Evolutionary conservation across 2,888 invertebrate species (phyloP).

Genomic region (Choristoneura rosaceana): DNA sequence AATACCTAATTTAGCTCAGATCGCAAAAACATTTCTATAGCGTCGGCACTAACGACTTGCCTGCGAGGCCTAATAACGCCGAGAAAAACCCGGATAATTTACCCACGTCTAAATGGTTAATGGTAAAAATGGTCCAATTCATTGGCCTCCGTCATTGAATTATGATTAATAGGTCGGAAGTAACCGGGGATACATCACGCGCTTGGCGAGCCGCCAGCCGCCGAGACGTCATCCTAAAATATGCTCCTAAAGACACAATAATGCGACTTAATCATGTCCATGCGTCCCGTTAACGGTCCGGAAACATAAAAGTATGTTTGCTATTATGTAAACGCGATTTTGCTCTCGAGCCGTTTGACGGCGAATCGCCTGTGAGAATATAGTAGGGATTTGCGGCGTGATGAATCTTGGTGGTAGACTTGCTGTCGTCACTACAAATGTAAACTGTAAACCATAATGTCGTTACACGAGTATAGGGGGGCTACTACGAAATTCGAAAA

Average conservation of each 20-base stretch:
- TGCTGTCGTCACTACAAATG: neutral
- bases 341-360: constrained; percentile 17
- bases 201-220: constrained; percentile 53
- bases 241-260: constrained; percentile 22
- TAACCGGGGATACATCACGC: constrained; percentile 27
- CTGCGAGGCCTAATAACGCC: constrained; percentile 1
- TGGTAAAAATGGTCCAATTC: constrained; percentile 39
- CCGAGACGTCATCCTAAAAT: constrained; percentile 53
- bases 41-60: neutral
- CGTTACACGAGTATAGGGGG: too few relatives aligned
- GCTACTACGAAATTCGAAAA: too few relatives aligned
- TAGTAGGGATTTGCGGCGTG: neutral
- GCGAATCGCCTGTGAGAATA: constrained; percentile 16
- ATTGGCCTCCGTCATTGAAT: constrained; percentile 37
- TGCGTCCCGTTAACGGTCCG: constrained; percentile 58
- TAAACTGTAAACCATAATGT: too few relatives aligned
- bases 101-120: constrained; percentile 29
- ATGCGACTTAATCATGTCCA: constrained; percentile 64
- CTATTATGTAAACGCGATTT: constrained; percentile 22
- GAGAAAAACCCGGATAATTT: constrained; percentile 22
- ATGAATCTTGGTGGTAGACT: neutral
- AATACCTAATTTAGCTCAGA: neutral
- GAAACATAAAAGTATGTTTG: constrained; percentile 31
- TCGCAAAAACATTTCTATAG: neutral
- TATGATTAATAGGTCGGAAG: constrained; percentile 42